Percentiles rank a stretch among this genome's conserved stretches.
Conservation (phyloP, 2,113 vertebrate genomes). For the Hylia prasina region DNA sequence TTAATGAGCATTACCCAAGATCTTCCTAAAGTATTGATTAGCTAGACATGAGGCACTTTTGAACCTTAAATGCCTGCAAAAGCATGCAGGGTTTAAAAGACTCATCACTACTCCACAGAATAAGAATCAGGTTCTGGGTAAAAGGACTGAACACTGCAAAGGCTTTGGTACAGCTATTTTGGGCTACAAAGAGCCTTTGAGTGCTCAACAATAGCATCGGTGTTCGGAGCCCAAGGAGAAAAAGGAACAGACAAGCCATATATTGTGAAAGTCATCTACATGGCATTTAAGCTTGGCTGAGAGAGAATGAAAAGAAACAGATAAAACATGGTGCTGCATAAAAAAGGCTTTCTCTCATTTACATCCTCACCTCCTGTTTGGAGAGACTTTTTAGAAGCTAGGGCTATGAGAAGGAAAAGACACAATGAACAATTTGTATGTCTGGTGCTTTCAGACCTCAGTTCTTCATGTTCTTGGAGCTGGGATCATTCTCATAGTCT, state of each 20-base stretch:
- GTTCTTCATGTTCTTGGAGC: neutral
- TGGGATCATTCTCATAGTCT: neutral
- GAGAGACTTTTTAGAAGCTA: neutral
- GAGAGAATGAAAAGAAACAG: constrained; percentile 9
- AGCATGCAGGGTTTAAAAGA: constrained; percentile 50
- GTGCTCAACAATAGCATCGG: constrained; percentile 9
- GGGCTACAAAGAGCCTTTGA: constrained; percentile 51
- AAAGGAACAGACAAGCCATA: constrained; percentile 5
- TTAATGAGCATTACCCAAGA: constrained; percentile 48
- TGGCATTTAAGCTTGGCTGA: neutral
- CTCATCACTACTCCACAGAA: constrained; percentile 1
- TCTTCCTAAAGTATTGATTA: constrained; percentile 64
- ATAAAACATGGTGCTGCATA: neutral
- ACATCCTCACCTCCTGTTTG: constrained; percentile 9
- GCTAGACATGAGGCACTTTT: constrained; percentile 44
- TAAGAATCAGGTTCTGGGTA: constrained; percentile 25
- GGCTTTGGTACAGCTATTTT: constrained; percentile 53
- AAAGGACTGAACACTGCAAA: neutral
- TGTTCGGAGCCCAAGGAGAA: constrained; percentile 4
- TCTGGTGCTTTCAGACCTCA: neutral
- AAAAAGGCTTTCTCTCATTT: neutral
- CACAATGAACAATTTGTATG: neutral
- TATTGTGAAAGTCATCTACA: constrained; percentile 19
- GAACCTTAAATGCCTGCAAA: constrained; percentile 46
- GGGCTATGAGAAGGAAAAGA: neutral